Base-by-base conservation (phyloP, 1,140 invertebrate genomes). In the Eueides isabella region DNA sequence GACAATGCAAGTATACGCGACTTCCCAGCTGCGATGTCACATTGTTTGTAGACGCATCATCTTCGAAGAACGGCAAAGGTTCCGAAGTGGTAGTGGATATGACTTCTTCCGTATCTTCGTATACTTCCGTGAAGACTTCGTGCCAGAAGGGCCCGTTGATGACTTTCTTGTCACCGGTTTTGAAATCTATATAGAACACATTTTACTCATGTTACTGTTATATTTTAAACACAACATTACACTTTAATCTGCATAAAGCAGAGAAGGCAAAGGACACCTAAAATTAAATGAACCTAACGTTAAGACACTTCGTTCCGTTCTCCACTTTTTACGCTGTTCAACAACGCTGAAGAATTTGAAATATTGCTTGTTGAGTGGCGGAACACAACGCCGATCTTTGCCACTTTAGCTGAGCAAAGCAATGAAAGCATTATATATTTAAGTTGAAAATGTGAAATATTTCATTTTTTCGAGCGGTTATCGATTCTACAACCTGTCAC, bases 1-100 rank as follows among this genome's bases (percentile, higher is more conserved):
- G 93, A 83, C 96, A 97, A 79, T 96, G 96, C 67, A 97, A 87
- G 80, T 95, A 94, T 1, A 95, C 95, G 33, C 94, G 94, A 28
- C 94, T 94, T 0, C 96, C 95, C 4, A 96, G 87, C 80, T 96
- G 96, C 0, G 95, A 95, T 2, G 96, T 96, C 78, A 96, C 94
- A 82, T 96, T 96, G 61, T 94, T 94, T 23, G 93, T 93, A 1
- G 93, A 93, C 16, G 93, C 87, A 31, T 94, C 93, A 77, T 95
- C 95, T 76, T 95, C 95, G 80, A 96, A 96, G 83, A 94, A 95
- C 0, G 95, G 95, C 69, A 95, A 89, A 0, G 95, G 94, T 73
- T 95, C 95, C 19, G 94, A 91, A 2, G 93, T 94, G 3, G 94
- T 95, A 0, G 87, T 93, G 30, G 94, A 89, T 0, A 85, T 65